Evolutionary conservation across 2,113 vertebrate species (phyloP).

Genomic region (Mus musculus): GRCm39 chr3:33362001-33362500

Average conservation of each 20-base stretch:
- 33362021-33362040: constrained; percentile 20
- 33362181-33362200: constrained; percentile 43
- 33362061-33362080: constrained; percentile 41
- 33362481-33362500: neutral
- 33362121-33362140: constrained; percentile 15
- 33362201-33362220: neutral
- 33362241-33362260: constrained; percentile 16
- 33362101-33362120: constrained; percentile 64
- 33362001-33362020: constrained; percentile 43
- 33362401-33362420: neutral
- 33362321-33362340: neutral
- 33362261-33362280: constrained; percentile 63
- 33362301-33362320: constrained; percentile 34
- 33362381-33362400: constrained; percentile 33
- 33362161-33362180: constrained; percentile 47
- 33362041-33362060: constrained; percentile 31
- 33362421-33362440: constrained; percentile 10
- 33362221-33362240: constrained; percentile 42
- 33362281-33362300: constrained; percentile 31
- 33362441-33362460: neutral
- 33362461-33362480: neutral
- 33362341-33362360: neutral
- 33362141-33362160: constrained; percentile 13
- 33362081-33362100: constrained; percentile 50
- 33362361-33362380: constrained; percentile 8